Conservation (phyloP, 2,888 invertebrate genomes). For the Ormyrus pomaceus region DNA sequence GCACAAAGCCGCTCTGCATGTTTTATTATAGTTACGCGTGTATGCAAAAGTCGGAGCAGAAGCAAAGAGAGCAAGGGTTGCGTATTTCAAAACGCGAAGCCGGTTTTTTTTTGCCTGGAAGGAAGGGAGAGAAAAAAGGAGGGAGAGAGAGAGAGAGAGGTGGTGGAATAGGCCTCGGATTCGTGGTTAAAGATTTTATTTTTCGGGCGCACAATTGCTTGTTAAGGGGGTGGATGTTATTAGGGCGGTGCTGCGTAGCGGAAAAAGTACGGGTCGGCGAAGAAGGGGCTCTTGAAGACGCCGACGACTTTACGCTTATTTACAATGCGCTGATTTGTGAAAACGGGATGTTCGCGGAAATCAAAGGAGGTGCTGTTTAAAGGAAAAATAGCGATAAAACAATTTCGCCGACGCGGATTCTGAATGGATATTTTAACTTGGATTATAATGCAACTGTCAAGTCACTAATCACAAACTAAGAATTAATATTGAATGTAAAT, state of each 20-base stretch:
- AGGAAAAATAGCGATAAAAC: too few species aligned
- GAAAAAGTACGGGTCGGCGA: slow-evolving; percentile 7
- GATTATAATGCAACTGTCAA: too few species aligned
- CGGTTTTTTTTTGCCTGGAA: too few species aligned
- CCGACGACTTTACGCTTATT: neutral
- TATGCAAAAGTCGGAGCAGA: neutral
- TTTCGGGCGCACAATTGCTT: neutral
- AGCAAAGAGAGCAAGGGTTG: too few species aligned
- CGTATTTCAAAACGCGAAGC: too few species aligned
- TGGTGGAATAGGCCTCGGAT: neutral
- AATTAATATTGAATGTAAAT: too few species aligned
- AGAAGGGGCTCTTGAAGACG: neutral
- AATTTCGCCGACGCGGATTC: too few species aligned
- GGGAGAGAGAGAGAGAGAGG: neutral
- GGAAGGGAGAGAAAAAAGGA: neutral
- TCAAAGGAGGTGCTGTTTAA: too few species aligned
- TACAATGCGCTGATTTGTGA: neutral
- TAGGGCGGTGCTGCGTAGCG: slow-evolving; percentile 7
- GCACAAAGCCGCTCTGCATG: too few species aligned
- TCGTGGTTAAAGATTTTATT: slow-evolving; percentile 26
- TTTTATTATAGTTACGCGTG: neutral
- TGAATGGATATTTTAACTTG: neutral
- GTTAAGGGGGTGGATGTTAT: slow-evolving; percentile 12
- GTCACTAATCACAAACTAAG: too few species aligned
- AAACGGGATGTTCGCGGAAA: neutral